Conservation (phyloP, 2,797 vertebrate species). For the Poecile montanus region DNA sequence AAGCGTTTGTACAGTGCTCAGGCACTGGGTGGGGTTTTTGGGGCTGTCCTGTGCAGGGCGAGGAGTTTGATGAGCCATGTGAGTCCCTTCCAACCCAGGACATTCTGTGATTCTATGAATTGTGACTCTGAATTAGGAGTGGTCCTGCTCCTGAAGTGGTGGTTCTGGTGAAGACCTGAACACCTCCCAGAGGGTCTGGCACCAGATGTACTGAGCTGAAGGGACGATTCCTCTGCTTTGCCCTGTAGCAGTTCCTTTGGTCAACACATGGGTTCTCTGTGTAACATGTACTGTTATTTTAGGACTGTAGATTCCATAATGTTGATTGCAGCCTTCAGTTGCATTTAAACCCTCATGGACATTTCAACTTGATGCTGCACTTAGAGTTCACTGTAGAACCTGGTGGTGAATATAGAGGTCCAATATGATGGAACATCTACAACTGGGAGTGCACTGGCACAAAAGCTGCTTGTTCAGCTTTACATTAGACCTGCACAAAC, state of each 20-base stretch:
- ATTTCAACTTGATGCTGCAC: rapidly evolving
- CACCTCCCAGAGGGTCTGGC: rapidly evolving
- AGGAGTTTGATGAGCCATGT: not conserved
- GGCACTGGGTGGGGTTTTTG: rapidly evolving
- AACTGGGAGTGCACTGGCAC: not conserved
- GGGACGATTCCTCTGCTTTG: rapidly evolving
- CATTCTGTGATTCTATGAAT: not conserved
- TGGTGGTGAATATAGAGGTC: not conserved
- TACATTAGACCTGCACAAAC: not conserved
- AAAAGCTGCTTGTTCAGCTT: not conserved
- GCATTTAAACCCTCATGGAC: rapidly evolving
- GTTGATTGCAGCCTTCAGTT: not conserved
- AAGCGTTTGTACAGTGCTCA: not conserved
- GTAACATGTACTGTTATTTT: not conserved
- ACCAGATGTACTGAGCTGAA: not conserved
- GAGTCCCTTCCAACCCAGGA: not conserved
- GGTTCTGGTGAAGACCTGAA: not conserved
- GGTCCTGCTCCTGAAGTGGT: not conserved
- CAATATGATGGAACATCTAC: not conserved
- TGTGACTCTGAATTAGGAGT: rapidly evolving
- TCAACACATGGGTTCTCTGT: not conserved
- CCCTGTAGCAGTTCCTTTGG: not conserved
- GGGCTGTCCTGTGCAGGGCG: not conserved
- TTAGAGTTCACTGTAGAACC: rapidly evolving
- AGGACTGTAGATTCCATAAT: too few species aligned